These are phyloP conservation scores for Cheirogaleus major DNA, from an alignment of 2,797 vertebrate species.

Conservation along the genomic window DNA sequence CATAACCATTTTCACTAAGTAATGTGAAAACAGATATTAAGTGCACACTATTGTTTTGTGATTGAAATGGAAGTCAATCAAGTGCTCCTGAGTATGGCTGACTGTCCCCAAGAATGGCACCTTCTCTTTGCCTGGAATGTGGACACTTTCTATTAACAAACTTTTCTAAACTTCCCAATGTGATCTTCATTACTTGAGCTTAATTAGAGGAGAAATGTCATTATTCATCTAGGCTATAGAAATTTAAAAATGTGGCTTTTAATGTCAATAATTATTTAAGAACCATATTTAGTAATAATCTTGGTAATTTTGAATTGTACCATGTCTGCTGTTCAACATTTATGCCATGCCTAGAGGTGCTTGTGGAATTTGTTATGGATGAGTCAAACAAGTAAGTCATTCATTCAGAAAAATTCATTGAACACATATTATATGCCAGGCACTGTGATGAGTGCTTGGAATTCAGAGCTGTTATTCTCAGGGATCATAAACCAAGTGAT, in stretches of 20 bases:
- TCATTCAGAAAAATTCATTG: conserved; percentile 12
- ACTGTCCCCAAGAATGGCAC: not conserved
- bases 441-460: not conserved
- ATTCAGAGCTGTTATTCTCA: not conserved
- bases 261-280: conserved; percentile 22
- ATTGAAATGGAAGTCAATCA: not conserved
- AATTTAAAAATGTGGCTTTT: not conserved
- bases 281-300: conserved; percentile 29
- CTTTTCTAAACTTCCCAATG: not conserved
- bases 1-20: conserved; percentile 28
- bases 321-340: not conserved
- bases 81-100: not conserved
- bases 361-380: conserved; percentile 7
- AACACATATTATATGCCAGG: not conserved
- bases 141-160: not conserved
- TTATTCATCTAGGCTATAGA: not conserved
- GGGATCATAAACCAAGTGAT: not conserved
- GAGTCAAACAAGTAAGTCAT: conserved; percentile 27
- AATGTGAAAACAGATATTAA: conserved; percentile 9
- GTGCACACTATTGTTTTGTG: not conserved
- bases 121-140: not conserved
- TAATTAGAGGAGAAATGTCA: not conserved
- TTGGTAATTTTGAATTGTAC: conserved; percentile 2
- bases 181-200: not conserved
- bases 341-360: not conserved